Conservation (phyloP, 1,140 invertebrate species). For the Drosophila persimilis region DNA sequence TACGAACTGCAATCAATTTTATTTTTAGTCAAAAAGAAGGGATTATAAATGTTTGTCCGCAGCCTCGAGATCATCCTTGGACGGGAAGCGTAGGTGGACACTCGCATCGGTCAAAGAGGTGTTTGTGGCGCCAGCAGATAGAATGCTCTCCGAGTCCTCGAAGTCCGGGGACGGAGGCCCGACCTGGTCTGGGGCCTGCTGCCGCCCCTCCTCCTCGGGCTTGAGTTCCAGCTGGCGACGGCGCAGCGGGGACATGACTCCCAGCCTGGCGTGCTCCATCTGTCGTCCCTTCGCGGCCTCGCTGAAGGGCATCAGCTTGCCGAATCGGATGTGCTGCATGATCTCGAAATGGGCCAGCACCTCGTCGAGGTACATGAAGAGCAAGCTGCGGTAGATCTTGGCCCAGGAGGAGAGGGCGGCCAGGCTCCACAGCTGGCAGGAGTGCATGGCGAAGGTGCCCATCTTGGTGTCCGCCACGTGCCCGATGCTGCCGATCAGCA, state of each 20-base stretch:
- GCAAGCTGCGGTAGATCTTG: conserved; percentile 38
- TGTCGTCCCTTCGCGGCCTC: background rate
- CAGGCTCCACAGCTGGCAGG: conserved; percentile 55
- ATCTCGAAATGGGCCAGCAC: conserved; percentile 36
- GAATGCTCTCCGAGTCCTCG: conserved; percentile 16
- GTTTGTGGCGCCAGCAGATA: conserved; percentile 15
- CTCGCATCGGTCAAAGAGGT: conserved; percentile 10
- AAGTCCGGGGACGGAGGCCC: no score
- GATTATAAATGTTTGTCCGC: no score
- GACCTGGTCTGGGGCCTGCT: background rate
- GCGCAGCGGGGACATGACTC: conserved; percentile 15
- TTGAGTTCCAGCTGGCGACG: background rate
- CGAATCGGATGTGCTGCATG: conserved; percentile 38
- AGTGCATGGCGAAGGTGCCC: conserved; percentile 54
- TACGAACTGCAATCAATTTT: no score
- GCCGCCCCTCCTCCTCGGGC: background rate
- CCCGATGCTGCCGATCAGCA: conserved; percentile 29
- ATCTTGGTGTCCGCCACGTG: conserved; percentile 25
- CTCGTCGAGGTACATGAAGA: conserved; percentile 46
- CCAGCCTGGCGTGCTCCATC: conserved; percentile 16
- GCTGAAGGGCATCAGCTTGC: conserved; percentile 45
- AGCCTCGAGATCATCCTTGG: conserved; percentile 1
- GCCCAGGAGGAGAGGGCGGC: conserved; percentile 42
- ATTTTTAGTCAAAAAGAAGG: no score
- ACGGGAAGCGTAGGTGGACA: conserved; percentile 21